Evolutionary conservation across 2,113 vertebrate species (phyloP), one percentile per base, ranked within the genome.

Genomic region (Cyanoramphus novaezelandiae): DNA sequence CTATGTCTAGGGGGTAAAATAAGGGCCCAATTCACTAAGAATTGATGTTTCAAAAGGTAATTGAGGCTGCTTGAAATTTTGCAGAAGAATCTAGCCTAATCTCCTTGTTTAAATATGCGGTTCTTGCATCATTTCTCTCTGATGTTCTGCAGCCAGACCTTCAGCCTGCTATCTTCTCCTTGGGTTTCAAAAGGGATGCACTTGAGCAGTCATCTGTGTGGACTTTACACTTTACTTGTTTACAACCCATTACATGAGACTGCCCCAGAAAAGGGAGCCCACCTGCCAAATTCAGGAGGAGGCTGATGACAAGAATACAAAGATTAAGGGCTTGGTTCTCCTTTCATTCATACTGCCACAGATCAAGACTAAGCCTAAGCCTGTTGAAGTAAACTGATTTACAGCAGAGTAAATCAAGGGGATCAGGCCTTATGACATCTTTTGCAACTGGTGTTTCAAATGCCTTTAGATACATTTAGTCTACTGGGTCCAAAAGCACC

Each of bases 11-110:
- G 63, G 82, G 83, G 94, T 92, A 96, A 67, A 94, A 79, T 90
- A 94, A 97, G 97, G 97, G 97, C 97, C 98, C 98, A 97, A 97
- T 98, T 98, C 98, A 98, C 98, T 98, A 98, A 98, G 82, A 97
- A 96, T 37, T 86, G 62, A 95, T 95, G 82, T 91, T 95, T 94
- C 74, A 60, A 81, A 82, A 76, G n/a, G 75, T 78, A 92, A 96
- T 20, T 84, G 44, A 87, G 95, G 24, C 13, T 81, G 70, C 71
- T 65, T 59, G 81, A 63, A 96, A 43, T 92, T 96, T 88, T 87
- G 86, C 67, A 92, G 68, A 68, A 27, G 64, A 90, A 94, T 88
- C 62, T 57, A 65, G 27, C 7, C 55, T 62, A 60, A 84, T 79
- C 13, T 71, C 57, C 23, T 81, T 78, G 44, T 69, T 86, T 83